Evolutionary conservation across 1,140 invertebrate genomes (phyloP), one percentile per base, ranked within the genome.

Genomic region (Drosophila leontia): DNA sequence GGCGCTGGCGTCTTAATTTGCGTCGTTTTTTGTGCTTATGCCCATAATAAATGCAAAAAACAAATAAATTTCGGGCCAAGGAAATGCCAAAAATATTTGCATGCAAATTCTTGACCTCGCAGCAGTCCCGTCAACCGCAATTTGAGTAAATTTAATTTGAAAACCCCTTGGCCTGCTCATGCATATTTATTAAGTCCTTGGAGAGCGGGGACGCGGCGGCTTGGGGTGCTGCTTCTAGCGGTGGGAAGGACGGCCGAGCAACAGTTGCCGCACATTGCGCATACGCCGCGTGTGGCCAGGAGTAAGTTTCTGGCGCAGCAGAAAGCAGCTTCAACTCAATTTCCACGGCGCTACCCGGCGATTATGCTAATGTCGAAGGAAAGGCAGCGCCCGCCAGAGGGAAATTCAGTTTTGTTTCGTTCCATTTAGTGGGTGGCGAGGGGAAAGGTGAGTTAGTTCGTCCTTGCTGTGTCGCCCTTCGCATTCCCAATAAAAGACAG

Each of bases 131-230:
- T 50, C 61, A 68, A 65, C 76, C 83, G 59, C 80, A 88, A 88
- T 82, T 88, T 75, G 37, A 85, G 78, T 81, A 82, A 88, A 90
- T 88, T 85, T 90, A 88, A 90, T 88, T 88, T 88, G 85, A 90
- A 90, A 88, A 79, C 78, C 85, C 78, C 74, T 75, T 72, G 55
- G 47, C 55, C 80, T n/a, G 78, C 84, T 88, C 78, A 88, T 88
- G 81, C 85, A 88, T 88, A 88, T 88, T 88, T 90, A 88, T 88
- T 74, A 81, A 59, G 50, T 64, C 19, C 37, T 17, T 39, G 45
- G 9, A 23, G 19, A 19, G 48, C 15, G 15, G 48, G 23, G 45
- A 23, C 12, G 12, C 12, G n/a, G 19, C 17, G 23, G 23, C 23
- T 51, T 34, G 41, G 23, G 26, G 23, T 42, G 7, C 29, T 41